These are phyloP conservation scores for Myiotriccus ornatus DNA, from an alignment of 2,797 vertebrate species.

Conservation along the genomic window DNA sequence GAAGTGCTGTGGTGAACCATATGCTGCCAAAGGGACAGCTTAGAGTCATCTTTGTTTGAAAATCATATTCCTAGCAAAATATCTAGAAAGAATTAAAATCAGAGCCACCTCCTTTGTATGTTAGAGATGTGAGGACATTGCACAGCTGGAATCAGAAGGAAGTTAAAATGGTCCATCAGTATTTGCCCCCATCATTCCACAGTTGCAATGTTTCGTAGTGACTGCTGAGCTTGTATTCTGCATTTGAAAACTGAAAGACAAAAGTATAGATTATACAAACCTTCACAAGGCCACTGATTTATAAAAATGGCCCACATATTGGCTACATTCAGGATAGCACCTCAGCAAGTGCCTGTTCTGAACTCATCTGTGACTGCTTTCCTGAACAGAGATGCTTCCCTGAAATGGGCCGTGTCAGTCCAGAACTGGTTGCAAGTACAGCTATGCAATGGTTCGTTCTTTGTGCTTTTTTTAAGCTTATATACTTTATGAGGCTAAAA, in stretches of 20 bases:
- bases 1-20: background rate
- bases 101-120: background rate
- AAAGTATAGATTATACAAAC: background rate
- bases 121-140: background rate
- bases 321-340: background rate
- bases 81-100: background rate
- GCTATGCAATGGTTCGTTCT: background rate
- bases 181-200: background rate
- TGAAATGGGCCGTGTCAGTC: background rate
- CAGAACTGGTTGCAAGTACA: background rate
- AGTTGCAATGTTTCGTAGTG: background rate
- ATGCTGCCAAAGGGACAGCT: background rate
- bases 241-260: background rate
- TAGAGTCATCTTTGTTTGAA: background rate
- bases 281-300: background rate
- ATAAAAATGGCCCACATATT: background rate
- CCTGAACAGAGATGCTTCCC: background rate
- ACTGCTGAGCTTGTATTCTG: background rate
- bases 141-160: background rate
- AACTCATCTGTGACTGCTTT: background rate
- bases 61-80: background rate
- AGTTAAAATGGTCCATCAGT: background rate
- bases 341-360: background rate
- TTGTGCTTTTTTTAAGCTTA: background rate
- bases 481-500: background rate